Percentiles rank a stretch among this genome's conserved stretches.
These are phyloP conservation scores for Girardia tigrina DNA, from an alignment of 2,888 invertebrate species.

Conservation along the genomic window DNA sequence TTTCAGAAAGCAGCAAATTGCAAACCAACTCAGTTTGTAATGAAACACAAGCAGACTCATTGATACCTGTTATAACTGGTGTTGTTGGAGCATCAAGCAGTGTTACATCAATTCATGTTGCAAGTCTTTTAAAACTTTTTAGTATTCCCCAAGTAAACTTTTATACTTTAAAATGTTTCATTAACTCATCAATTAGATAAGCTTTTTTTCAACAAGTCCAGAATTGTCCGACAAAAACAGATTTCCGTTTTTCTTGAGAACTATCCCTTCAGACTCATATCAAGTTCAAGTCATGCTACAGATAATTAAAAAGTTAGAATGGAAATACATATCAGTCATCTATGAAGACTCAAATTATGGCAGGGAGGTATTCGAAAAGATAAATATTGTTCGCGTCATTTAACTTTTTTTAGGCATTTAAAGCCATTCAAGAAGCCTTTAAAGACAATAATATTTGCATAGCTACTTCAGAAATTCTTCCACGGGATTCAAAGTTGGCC, in stretches of 20 bases:
- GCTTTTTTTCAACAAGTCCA: slow-evolving; percentile 32
- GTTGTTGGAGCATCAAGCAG: slow-evolving; percentile 78
- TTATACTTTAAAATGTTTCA: not conserved
- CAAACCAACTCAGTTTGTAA: not conserved
- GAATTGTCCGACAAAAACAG: slow-evolving; percentile 24
- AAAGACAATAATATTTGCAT: slow-evolving; percentile 74
- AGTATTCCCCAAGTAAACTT: slow-evolving; percentile 67
- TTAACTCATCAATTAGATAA: slow-evolving; percentile 55
- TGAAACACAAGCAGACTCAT: not conserved
- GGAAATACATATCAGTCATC: slow-evolving; percentile 31
- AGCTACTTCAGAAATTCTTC: slow-evolving; percentile 78
- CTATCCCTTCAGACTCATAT: slow-evolving; percentile 33
- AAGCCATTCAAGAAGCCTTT: slow-evolving; percentile 73
- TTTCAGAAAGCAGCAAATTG: not conserved
- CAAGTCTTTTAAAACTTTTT: slow-evolving; percentile 74
- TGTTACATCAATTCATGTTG: slow-evolving; percentile 87
- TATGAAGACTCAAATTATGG: slow-evolving; percentile 35
- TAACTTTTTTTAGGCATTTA: slow-evolving; percentile 63
- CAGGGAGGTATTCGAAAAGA: slow-evolving; percentile 70
- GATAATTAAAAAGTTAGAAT: slow-evolving; percentile 18
- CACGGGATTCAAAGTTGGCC: slow-evolving; percentile 86
- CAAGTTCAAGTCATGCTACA: slow-evolving; percentile 30
- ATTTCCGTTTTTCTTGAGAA: slow-evolving; percentile 33
- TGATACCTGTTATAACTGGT: slow-evolving; percentile 61
- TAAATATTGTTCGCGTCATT: too few species aligned